These are phyloP conservation scores for Hippocampus comes DNA, from an alignment of 2,113 vertebrate species.

Conservation along the genomic window DNA sequence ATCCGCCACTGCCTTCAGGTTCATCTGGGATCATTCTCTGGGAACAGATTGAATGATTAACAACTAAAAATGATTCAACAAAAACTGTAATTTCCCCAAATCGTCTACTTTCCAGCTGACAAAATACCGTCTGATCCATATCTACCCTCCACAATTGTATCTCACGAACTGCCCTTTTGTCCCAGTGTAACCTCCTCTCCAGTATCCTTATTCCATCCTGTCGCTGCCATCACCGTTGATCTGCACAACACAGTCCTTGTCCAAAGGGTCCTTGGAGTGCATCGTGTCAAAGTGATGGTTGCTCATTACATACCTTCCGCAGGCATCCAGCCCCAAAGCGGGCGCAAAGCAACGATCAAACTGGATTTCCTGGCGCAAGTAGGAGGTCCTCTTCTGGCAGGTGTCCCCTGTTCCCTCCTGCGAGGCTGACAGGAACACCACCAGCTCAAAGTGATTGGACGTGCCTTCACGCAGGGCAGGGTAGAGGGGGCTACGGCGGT, in stretches of 20 bases:
- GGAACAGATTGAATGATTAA: neutral
- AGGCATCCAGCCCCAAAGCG: conserved; percentile 72
- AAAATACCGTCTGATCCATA: neutral
- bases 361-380: conserved; percentile 87
- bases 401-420: conserved; percentile 91
- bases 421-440: conserved; percentile 87
- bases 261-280: conserved; percentile 75
- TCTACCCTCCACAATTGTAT: neutral
- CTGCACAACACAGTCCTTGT: conserved; percentile 85
- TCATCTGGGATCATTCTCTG: neutral
- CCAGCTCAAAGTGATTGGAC: conserved; percentile 83
- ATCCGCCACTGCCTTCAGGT: neutral
- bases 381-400: conserved; percentile 93
- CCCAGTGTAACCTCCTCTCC: conserved; percentile 1
- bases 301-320: conserved; percentile 82
- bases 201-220: conserved; percentile 57
- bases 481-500: conserved; percentile 82
- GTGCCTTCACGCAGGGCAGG: conserved; percentile 77
- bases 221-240: conserved; percentile 84
- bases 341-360: conserved; percentile 81
- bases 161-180: conserved; percentile 2
- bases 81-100: neutral
- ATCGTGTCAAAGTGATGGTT: conserved; percentile 87
- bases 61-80: neutral
- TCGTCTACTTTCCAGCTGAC: neutral